These are phyloP conservation scores for Temnothorax nylanderi DNA, from an alignment of 1,140 invertebrate species.

Conservation along the genomic window DNA sequence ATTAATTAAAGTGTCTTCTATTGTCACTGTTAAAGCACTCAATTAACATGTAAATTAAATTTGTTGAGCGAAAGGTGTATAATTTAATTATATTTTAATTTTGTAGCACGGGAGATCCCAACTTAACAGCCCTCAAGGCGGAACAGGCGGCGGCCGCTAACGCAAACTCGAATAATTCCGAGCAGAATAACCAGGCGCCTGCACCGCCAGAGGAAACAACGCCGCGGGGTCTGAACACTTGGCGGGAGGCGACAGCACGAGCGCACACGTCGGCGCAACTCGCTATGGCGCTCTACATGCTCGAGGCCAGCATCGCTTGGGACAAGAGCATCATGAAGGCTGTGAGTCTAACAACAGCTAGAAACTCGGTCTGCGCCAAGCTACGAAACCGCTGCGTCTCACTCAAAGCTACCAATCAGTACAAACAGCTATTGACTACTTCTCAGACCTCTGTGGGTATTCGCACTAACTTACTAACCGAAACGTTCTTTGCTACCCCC, in stretches of 20 bases:
- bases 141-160: slow-evolving; percentile 83
- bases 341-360: slow-evolving; percentile 89
- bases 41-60: slow-evolving; percentile 13
- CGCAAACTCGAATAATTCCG: slow-evolving; percentile 79
- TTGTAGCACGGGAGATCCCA: slow-evolving; percentile 87
- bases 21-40: background rate
- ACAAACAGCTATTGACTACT: slow-evolving; percentile 84
- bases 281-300: slow-evolving; percentile 95
- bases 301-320: slow-evolving; percentile 97
- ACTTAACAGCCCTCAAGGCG: slow-evolving; percentile 85
- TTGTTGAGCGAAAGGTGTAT: background rate
- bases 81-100: slow-evolving; percentile 6
- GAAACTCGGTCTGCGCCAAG: slow-evolving; percentile 83
- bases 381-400: slow-evolving; percentile 83
- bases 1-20: background rate
- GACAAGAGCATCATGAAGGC: slow-evolving; percentile 99
- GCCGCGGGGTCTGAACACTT: slow-evolving; percentile 91
- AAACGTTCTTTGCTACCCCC: slow-evolving; percentile 68
- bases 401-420: slow-evolving; percentile 83
- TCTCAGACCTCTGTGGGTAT: slow-evolving; percentile 84
- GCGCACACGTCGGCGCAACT: slow-evolving; percentile 95
- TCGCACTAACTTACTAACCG: slow-evolving; percentile 83
- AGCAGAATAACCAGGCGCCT: slow-evolving; percentile 75
- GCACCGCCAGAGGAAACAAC: slow-evolving; percentile 82
- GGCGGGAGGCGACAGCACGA: slow-evolving; percentile 94